Evolutionary conservation across 2,113 vertebrate genomes (phyloP).

Genomic region (Platichthys stellatus): DNA sequence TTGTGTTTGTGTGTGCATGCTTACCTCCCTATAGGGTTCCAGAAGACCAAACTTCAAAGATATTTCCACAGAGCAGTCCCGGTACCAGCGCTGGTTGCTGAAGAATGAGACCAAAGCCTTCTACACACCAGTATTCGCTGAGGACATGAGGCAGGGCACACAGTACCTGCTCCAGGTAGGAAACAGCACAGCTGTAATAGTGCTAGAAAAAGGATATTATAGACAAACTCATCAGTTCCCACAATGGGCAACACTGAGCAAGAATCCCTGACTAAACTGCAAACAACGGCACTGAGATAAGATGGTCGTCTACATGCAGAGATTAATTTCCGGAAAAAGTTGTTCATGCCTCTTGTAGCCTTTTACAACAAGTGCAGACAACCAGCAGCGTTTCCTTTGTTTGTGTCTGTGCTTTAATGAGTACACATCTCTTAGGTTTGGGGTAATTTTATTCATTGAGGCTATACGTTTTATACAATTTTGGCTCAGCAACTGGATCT

Average conservation of each 20-base stretch:
- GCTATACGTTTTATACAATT: not conserved
- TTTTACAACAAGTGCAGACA: not conserved
- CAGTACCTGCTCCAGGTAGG: slow-evolving; percentile 96
- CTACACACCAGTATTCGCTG: slow-evolving; percentile 93
- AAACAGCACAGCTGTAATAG: not conserved
- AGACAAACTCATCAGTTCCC: too few species aligned
- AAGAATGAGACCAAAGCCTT: slow-evolving; percentile 95
- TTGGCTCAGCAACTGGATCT: not conserved
- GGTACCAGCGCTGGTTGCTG: slow-evolving; percentile 95
- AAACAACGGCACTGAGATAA: slow-evolving; percentile 3
- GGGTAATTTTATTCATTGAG: not conserved
- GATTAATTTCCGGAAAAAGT: not conserved
- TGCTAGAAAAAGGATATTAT: too few species aligned
- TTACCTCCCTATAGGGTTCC: slow-evolving; percentile 83
- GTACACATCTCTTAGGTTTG: not conserved
- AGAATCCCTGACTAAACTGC: too few species aligned
- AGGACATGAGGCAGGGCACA: slow-evolving; percentile 92
- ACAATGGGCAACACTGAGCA: too few species aligned
- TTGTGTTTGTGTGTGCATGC: slow-evolving; percentile 3
- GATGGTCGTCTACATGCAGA: not conserved
- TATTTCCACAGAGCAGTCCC: slow-evolving; percentile 87
- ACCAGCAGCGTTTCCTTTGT: not conserved
- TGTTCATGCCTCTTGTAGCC: not conserved
- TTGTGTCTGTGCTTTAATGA: not conserved
- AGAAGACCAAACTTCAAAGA: slow-evolving; percentile 95